These are phyloP conservation scores for Corynorhinus townsendii DNA, from an alignment of 2,113 vertebrate genomes.

Conservation along the genomic window DNA sequence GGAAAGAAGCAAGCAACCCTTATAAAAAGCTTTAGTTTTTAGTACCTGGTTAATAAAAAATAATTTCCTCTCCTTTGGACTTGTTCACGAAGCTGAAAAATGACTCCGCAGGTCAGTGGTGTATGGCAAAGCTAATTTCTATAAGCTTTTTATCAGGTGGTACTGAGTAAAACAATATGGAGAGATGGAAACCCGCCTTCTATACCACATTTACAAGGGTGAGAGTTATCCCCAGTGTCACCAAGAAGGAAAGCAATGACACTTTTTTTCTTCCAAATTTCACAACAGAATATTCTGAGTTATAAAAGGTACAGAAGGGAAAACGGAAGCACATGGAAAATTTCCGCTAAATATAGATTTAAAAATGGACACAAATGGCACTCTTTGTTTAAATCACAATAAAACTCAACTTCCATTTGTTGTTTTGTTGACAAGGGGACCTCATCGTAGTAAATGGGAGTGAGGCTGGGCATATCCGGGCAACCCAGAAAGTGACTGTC, in stretches of 20 bases:
- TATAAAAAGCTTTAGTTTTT: constrained; percentile 76
- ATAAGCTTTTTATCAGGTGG: constrained; percentile 71
- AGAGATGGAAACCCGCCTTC: constrained; percentile 23
- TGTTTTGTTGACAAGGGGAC: constrained; percentile 9
- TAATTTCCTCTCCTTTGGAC: constrained; percentile 79
- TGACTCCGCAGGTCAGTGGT: constrained; percentile 62
- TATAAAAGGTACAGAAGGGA: not conserved
- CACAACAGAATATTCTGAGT: not conserved
- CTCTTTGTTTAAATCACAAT: constrained; percentile 5
- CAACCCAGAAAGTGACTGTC: not conserved
- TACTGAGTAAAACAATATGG: constrained; percentile 60
- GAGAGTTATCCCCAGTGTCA: constrained; percentile 51
- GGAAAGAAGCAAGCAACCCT: constrained; percentile 63
- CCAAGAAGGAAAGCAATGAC: not conserved
- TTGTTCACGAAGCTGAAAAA: constrained; percentile 81
- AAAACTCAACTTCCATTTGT: not conserved
- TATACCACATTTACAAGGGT: constrained; percentile 26
- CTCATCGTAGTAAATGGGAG: not conserved
- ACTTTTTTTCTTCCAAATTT: not conserved
- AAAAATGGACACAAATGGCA: not conserved
- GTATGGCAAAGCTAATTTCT: constrained; percentile 77
- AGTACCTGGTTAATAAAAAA: constrained; percentile 82
- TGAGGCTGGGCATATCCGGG: not conserved
- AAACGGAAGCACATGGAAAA: not conserved
- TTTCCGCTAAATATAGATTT: constrained; percentile 3